Percentiles rank a stretch among this genome's conserved stretches.
Conservation (phyloP, 2,888 invertebrate species). For the Seira ritae region DNA sequence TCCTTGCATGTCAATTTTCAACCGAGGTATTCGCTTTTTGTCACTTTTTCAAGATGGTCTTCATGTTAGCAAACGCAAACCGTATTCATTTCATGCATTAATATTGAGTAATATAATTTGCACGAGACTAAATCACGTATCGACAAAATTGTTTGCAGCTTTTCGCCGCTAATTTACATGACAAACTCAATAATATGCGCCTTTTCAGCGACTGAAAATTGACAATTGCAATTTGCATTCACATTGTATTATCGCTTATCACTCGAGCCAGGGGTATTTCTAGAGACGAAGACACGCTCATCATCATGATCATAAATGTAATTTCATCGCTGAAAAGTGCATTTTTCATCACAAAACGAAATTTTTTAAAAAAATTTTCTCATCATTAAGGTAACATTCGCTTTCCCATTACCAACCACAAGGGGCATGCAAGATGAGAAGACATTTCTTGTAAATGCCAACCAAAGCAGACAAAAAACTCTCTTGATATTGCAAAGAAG, state of each 20-base stretch:
- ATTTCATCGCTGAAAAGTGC: conserved; percentile 2
- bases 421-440: neutral
- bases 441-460: neutral
- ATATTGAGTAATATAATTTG: neutral
- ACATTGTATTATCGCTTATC: too few relatives aligned
- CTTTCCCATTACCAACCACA: conserved; percentile 16
- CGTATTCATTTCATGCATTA: too few relatives aligned
- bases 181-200: neutral
- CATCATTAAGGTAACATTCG: conserved; percentile 14
- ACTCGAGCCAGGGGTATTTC: too few relatives aligned
- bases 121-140: neutral
- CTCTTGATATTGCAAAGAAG: neutral
- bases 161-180: neutral
- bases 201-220: too few relatives aligned
- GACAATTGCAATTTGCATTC: too few relatives aligned
- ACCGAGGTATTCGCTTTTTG: too few relatives aligned
- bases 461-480: neutral
- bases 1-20: neutral
- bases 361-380: neutral
- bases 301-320: neutral
- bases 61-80: too few relatives aligned
- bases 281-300: neutral
- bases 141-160: neutral
- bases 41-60: too few relatives aligned
- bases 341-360: neutral